Conservation (phyloP, 2,888 invertebrate species). For the Apeira syringaria region DNA sequence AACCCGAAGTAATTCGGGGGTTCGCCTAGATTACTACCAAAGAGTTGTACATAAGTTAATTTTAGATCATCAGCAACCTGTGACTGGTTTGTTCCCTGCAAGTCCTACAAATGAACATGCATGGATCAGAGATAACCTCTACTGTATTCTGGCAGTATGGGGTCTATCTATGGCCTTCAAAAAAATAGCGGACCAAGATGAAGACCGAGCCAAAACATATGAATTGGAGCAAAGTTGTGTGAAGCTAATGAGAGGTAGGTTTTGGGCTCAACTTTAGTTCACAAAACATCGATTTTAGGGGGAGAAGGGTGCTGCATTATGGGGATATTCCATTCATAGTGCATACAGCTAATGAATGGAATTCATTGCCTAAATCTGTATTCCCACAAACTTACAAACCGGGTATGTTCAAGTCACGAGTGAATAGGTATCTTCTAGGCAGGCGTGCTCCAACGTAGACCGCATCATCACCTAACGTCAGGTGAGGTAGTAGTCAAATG, state of each 20-base stretch:
- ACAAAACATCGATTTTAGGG: too few relatives aligned
- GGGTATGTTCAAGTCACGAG: too few relatives aligned
- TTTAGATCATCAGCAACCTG: conserved; percentile 96
- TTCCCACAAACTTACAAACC: too few relatives aligned
- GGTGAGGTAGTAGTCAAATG: too few relatives aligned
- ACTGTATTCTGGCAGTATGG: conserved; percentile 98
- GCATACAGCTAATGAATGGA: too few relatives aligned
- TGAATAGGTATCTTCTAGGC: too few relatives aligned
- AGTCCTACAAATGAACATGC: conserved; percentile 95
- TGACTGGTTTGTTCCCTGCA: conserved; percentile 98
- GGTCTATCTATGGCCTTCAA: conserved; percentile 99
- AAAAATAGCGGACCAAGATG: conserved; percentile 99
- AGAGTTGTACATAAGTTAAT: conserved; percentile 97
- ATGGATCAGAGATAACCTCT: conserved; percentile 99
- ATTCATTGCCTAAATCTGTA: too few relatives aligned
- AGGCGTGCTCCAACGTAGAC: too few relatives aligned
- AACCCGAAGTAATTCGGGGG: conserved; percentile 94
- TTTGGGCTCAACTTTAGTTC: too few relatives aligned
- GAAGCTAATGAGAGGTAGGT: conserved; percentile 92
- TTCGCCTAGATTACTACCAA: conserved; percentile 98
- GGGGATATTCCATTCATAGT: too few relatives aligned
- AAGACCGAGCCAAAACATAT: conserved; percentile 98
- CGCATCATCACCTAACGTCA: too few relatives aligned
- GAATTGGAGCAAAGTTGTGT: conserved; percentile 97
- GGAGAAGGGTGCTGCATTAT: too few relatives aligned